Base-by-base conservation (phyloP, 2,888 invertebrate species). In the Sinodicranocentrus sp. region DNA sequence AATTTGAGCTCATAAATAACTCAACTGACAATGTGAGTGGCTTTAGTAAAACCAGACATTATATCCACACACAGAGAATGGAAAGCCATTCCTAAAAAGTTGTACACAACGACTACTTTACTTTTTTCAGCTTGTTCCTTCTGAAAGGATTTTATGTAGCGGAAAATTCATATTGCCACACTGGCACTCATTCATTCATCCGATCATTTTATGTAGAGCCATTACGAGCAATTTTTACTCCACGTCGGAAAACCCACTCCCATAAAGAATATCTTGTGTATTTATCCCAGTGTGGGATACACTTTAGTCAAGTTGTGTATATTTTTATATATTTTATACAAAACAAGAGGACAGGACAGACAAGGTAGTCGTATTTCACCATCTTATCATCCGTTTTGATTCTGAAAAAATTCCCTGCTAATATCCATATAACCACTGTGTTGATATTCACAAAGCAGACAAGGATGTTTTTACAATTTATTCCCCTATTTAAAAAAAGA, bases 61-160 rank as follows among this genome's bases (percentile, higher is more conserved):
- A 33, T 33, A 33, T 33, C 3, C 33, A 33, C 33, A 33, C 3
- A 3, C 33, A 3, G 33, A 33, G 33, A 6, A 33, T 33, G 10
- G 33, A 6, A 33, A n/a, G 33, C 10, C 33, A 3, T 10, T 33
- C 33, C 33, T n/a, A n/a, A n/a, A n/a, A n/a, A n/a, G n/a, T n/a
- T n/a, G n/a, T n/a, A n/a, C n/a, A n/a, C n/a, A n/a, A 33, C 33
- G 5, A 33, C 33, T 10, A 33, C 33, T 33, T 10, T 10, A 33
- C 33, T 33, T 17, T 52, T 17, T 52, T 52, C 52, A 17, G 15
- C 52, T 52, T 52, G 8, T 43, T 17, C 19, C 52, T 52, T 33
- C 33, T 67, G 70, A 78, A 78, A 70, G 28, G 78, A 48, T 68
- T 78, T 78, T 78, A 78, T 78, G 78, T 68, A 78, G 78, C 48